A percentile compares a stretch with the other conserved stretches of the same genome.
These are phyloP conservation scores for Trichacis sp. DNA, from an alignment of 2,888 invertebrate species.

Conservation along the genomic window DNA sequence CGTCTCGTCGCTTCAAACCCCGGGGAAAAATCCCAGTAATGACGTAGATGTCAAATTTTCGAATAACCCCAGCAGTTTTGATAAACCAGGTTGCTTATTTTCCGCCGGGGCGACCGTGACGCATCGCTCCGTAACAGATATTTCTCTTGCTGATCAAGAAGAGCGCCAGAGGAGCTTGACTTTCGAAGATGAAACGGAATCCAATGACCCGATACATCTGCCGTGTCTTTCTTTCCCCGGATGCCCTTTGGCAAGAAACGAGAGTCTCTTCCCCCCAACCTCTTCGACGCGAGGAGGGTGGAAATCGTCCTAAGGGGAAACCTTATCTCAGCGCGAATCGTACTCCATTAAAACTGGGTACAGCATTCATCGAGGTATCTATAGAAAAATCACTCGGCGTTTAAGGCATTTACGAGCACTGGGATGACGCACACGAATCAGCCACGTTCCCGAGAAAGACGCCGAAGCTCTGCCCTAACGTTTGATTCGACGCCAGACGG, in stretches of 20 bases:
- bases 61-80: not conserved
- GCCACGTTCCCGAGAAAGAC: too few relatives aligned
- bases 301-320: conserved; percentile 22
- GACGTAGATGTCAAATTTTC: conserved; percentile 3
- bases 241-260: conserved; percentile 31
- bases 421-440: not conserved
- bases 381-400: not conserved
- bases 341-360: conserved; percentile 27
- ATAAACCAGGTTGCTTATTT: conserved; percentile 6
- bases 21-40: conserved; percentile 1
- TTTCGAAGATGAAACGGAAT: conserved; percentile 35
- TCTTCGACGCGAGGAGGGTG: conserved; percentile 17
- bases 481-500: too few relatives aligned
- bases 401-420: not conserved
- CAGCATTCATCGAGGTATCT: conserved; percentile 5
- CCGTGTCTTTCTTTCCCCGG: conserved; percentile 30
- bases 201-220: conserved; percentile 39
- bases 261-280: conserved; percentile 17
- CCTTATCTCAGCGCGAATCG: conserved; percentile 23
- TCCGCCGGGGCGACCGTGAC: conserved; percentile 2
- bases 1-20: too few relatives aligned
- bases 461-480: too few relatives aligned
- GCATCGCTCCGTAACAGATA: conserved; percentile 18
- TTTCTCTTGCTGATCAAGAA: conserved; percentile 22
- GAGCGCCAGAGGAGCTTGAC: conserved; percentile 21